Base-by-base conservation (phyloP, 2,797 vertebrate species). In the Lagocephalus sceleratus region DNA sequence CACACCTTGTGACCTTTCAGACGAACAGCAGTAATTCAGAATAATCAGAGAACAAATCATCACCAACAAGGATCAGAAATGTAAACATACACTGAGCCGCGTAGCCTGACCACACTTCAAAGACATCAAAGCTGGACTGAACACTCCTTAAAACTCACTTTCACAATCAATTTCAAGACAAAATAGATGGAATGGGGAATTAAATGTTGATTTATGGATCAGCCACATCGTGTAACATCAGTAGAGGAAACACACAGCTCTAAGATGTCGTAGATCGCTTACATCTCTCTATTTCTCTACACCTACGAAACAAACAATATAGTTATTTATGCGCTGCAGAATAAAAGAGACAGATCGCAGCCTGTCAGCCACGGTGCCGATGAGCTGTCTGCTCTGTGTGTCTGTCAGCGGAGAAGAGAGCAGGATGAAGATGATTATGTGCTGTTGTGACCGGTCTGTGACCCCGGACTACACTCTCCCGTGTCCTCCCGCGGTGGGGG, bases 381-480 rank as follows among this genome's bases (percentile, higher is more conserved):
- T 12, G 29, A 32, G 29, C 29, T 12, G 32, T 14, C 32, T 35
- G 32, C 32, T 35, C 32, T 4, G 32, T 35, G 32, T 35, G 32
- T 60, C 57, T 71, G 59, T 78, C 69, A 76, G 68, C 69, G 61
- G 66, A 79, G 82, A 74, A 67, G 57, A 73, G 78, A 68, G 71
- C 80, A 58, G 74, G 71, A 66, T 73, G 65, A n/a, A 68, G 75
- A 67, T 79, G 64, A 74, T 79, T 77, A 82, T 74, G 77, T 70
- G 77, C 58, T 51, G 63, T 57, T 59, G 49, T 89, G 89, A 90
- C 88, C 89, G 61, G 72, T 73, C 78, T 57, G 9, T 89, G 88
- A 92, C 88, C 91, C 76, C 70, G 17, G 65, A 22, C 66, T 66
- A 60, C 81, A 69, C 73, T 83, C 80, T 78, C 63, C 72, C 55